Base-by-base conservation (phyloP, 1,140 invertebrate species). In the Amphibalanus amphitrite region DNA sequence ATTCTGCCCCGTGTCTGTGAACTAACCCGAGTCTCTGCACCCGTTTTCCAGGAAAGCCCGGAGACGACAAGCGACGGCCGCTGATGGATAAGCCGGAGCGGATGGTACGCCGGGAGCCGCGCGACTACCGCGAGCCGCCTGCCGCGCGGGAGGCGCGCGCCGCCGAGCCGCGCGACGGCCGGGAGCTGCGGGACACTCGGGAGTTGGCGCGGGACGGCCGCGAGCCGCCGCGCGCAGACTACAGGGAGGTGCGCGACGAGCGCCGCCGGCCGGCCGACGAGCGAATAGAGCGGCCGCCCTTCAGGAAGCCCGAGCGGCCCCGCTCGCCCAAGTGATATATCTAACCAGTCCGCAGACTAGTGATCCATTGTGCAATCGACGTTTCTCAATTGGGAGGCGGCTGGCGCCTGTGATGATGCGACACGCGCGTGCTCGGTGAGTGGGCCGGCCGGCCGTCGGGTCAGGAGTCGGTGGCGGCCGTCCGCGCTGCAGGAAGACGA, bases 321-420 rank as follows among this genome's bases (percentile, higher is more conserved):
- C 47, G 47, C 47, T 59, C 47, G 47, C 47, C 47, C 6, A 59
- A 59, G 47, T 59, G 47, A 59, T 59, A 59, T 59, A 59, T 59
- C 10, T 23, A 59, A 13, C 47, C 47, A 59, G 47, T 59, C 47
- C 20, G 47, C 47, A 59, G 10, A 59, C 47, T 23, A 59, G 47
- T 59, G 47, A 59, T 59, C 47, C 47, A 59, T 59, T 59, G 47
- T 59, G 47, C 47, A 59, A 59, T 59, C 47, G 47, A 59, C 47
- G 47, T 59, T 59, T 59, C 47, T 59, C 47, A 59, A 59, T 59
- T 59, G 47, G 13, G 47, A 59, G 20, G 47, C 10, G 47, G 17
- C 13, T 59, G 33, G 33, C 33, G 47, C 47, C 47, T 59, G 47
- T 59, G 47, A 59, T 59, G 47, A 13, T 13, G 47, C 47, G 47